phyloP scores from a whole-genome alignment of 2,797 vertebrate genomes.

The Babyrousa celebensis region DNA sequence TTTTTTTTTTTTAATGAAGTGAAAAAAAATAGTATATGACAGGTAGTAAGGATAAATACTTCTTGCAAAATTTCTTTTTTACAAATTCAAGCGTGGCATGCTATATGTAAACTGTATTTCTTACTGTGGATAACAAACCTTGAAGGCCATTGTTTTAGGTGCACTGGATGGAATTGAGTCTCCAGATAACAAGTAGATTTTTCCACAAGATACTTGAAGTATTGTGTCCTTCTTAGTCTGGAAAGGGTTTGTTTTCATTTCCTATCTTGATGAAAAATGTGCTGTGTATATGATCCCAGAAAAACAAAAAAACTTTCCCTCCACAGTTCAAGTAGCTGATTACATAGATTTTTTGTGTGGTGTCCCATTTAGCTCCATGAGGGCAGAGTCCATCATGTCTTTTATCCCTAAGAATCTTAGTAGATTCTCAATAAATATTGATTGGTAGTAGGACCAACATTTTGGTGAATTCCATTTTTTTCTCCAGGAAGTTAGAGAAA shows the following conservation, averaged over 20 bases:
- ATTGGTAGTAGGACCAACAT: slow-evolving; percentile 1
- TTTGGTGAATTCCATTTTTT: slow-evolving; percentile 40
- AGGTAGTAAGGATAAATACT: slow-evolving; percentile 38
- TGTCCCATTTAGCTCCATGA: slow-evolving; percentile 33
- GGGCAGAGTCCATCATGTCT: not conserved
- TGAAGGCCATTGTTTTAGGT: not conserved
- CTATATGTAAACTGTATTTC: not conserved
- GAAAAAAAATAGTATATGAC: slow-evolving; percentile 9
- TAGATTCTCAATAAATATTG: slow-evolving; percentile 45
- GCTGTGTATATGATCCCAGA: slow-evolving; percentile 18
- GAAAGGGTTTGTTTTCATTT: slow-evolving; percentile 45
- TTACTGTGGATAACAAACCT: slow-evolving; percentile 16
- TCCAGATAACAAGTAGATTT: not conserved
- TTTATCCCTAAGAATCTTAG: not conserved
- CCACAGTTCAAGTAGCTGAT: not conserved
- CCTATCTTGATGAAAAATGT: slow-evolving; percentile 28
- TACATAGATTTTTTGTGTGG: not conserved
- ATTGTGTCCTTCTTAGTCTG: not conserved
- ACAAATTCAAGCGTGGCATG: not conserved
- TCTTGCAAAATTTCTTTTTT: slow-evolving; percentile 32
- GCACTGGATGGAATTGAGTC: not conserved
- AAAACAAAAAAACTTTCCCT: not conserved
- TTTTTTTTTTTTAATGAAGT: not conserved
- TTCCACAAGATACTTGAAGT: not conserved
- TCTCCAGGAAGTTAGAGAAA: not conserved